phyloP scores from a whole-genome alignment of 2,888 invertebrate genomes.

The Aleiodes leptofemur region DNA sequence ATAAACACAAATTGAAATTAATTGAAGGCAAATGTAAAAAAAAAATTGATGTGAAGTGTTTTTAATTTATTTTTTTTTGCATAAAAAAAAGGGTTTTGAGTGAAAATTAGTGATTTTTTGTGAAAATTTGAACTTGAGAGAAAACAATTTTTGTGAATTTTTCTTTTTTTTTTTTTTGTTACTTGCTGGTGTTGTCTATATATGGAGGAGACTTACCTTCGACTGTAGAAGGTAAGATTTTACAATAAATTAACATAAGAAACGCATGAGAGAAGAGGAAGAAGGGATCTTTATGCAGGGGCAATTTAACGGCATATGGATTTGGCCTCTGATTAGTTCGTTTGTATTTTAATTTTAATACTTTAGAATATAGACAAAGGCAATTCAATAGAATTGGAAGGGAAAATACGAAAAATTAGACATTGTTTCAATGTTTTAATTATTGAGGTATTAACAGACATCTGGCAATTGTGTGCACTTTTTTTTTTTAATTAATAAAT shows the following conservation, averaged over 20 bases:
- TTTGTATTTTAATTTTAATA: slow-evolving; percentile 12
- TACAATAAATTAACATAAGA: slow-evolving; percentile 19
- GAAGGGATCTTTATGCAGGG: background rate
- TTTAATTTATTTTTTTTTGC: no score
- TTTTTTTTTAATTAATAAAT: no score
- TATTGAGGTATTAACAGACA: no score
- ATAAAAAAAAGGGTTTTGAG: no score
- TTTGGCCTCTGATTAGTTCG: background rate
- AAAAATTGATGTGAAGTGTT: no score
- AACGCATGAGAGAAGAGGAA: slow-evolving; percentile 25
- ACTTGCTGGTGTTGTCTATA: background rate
- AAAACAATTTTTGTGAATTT: background rate
- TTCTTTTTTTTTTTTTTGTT: background rate
- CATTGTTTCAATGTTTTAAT: no score
- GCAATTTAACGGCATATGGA: slow-evolving; percentile 17
- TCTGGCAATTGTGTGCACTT: no score
- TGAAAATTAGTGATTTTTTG: no score
- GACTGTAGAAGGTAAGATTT: slow-evolving; percentile 22
- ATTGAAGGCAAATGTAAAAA: no score
- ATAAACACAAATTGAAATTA: no score
- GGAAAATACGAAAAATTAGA: no score
- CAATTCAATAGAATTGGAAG: background rate
- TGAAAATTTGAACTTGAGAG: background rate
- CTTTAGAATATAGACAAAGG: background rate
- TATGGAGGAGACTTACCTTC: slow-evolving; percentile 8